Evolutionary conservation across 2,888 invertebrate species (phyloP), one percentile per base, ranked within the genome.

Genomic region (Tethea ocularis): DNA sequence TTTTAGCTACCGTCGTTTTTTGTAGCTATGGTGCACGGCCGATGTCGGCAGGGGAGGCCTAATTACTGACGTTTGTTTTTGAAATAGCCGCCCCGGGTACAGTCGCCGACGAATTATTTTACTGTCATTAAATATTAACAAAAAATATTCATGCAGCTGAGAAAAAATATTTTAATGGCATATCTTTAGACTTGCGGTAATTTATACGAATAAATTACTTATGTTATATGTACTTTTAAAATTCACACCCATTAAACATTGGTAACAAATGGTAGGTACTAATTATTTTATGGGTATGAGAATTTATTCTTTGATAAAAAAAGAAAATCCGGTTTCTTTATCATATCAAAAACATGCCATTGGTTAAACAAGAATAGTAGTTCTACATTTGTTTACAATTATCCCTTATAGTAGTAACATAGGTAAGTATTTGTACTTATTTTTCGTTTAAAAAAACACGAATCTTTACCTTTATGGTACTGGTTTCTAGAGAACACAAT

Each of bases 1-100:
- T 87, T 84, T 84, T 83, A 72, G 84, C 86, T 89, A 86, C 87
- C 83, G 84, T 78, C 76, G 84, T 86, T 86, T 87, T 87, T 87
- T 74, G 70, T 74, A 68, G 68, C 68, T 68, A 71, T 70, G 74
- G 76, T 74, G 68, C 71, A 65, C 71, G 70, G 73, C 69, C 75
- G 80, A 80, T 77, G 78, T 82, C 79, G 78, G 71, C 61, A 65
- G 73, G 77, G 75, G 77, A 76, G 74, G 82, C 82, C 84, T 89
- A 89, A 92, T 92, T 90, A 91, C 76, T 77, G 80, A 74, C 86
- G 89, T 91, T 91, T 89, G 91, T 92, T 90, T 91, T 91, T 88
- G 81, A 86, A 88, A 89, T 85, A 80, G 86, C 89, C 87, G 88
- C 83, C 69, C 67, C 61, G 56, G 69, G 82, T 83, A 82, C 82